Evolutionary conservation across 2,888 invertebrate genomes (phyloP), one percentile per base, ranked within the genome.

Genomic region (Sinhomidia bicolor): DNA sequence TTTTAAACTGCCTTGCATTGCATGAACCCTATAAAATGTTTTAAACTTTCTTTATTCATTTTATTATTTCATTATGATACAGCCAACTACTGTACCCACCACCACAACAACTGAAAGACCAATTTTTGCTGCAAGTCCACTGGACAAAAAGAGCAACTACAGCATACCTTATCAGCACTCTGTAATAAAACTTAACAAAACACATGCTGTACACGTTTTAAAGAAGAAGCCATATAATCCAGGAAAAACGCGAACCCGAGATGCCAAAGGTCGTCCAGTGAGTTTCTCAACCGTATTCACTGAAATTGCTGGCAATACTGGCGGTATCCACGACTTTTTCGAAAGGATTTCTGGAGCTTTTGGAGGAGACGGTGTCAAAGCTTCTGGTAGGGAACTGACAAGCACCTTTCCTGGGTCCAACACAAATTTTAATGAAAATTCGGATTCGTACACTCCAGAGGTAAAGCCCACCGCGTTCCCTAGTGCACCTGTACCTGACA

Each of bases 231-330:
- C 90, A 10, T 88, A 85, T 20, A 88, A 89, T 62, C 79, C 89
- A 1, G 9, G 65, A 3, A 71, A 78, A 62, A 83, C 85, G 9
- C 54, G 78, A 1, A 68, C 88, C 26, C 57, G 17, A 2, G 90
- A 90, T 51, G 88, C 65, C 36, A 84, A 85, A 32, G 90, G 90
- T 17, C 78, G 78, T 29, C 90, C 90, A 23, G 57, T 82, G 0
- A 89, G 88, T 60, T 90, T 89, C 60, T 82, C 85, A 12, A 79
- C 82, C n/a, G 90, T 89, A 5, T 90, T 90, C 60, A 83, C 89
- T 3, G 90, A 90, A 41, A 88, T 90, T 57, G 90, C 89, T 10
- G 89, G 88, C 6, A 85, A 80, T 36, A 84, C 86, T 74, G 89
- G 88, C 29, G 89, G 85, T n/a, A 80, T 88, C 36, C 86, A 90